Base-by-base conservation (phyloP, 1,140 invertebrate genomes). In the Colletes gigas region DNA sequence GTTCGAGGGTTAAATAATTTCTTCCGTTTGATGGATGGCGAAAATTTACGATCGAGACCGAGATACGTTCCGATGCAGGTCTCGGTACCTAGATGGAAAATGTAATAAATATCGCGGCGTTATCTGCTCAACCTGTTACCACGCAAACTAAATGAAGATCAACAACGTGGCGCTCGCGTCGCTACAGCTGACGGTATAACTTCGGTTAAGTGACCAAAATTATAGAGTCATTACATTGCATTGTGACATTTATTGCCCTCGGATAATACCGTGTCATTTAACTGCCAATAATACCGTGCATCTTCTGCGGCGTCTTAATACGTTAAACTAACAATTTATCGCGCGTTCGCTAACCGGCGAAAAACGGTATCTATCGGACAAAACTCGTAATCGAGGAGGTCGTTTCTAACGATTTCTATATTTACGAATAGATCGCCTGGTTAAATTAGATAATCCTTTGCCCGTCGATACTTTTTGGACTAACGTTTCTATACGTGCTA, bases 201-300 rank as follows among this genome's bases (percentile, higher is more conserved):
- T 63, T 71, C 70, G 60, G 63, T 81, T 86, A 81, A 82, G 62
- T 60, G 85, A 84, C 50, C 74, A 73, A 87, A 87, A 87, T 87
- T 87, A 82, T 71, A 84, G 57, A 60, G 84, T 54, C 60, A 87
- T 87, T 87, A 87, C 76, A 77, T 21, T 39, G 30, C 54, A 84
- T 81, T 83, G 85, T 86, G 85, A 86, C 84, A 86, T 87, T 87
- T 87, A 87, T 87, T 84, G 69, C 75, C 71, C 59, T 72, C 62
- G 50, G 57, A 59, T 87, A 86, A 86, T 84, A 87, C 71, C 82
- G 59, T 87, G 78, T 86, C 78, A 84, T 87, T 87, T 86, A 86
- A 86, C 74, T 78, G 76, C 65, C 77, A 78, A 83, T 84, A 85
- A 74, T 82, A 39, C 65, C 78, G 62, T 77, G 80, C 55, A 65